A percentile compares a stretch with the other conserved stretches of the same genome.
phyloP scores from a whole-genome alignment of 2,888 invertebrate genomes.

The Tribolium freemani region DNA sequence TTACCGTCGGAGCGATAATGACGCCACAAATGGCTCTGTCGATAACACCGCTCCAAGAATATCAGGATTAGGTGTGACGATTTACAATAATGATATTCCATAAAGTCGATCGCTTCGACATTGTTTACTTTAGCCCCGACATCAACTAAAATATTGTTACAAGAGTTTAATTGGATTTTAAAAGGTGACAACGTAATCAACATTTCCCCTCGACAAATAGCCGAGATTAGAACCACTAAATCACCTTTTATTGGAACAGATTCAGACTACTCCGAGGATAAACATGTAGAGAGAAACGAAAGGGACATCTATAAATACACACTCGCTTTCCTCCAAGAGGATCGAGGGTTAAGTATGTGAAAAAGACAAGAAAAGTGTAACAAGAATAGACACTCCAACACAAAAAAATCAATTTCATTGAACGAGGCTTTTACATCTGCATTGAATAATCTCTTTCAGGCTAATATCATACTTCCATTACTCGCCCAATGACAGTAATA shows the following conservation, averaged over 20 bases:
- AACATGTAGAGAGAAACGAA: constrained; percentile 18
- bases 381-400: constrained; percentile 4
- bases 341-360: constrained; percentile 14
- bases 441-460: neutral
- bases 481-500: constrained; percentile 14
- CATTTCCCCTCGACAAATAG: constrained; percentile 30
- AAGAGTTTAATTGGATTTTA: constrained; percentile 25
- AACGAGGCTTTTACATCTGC: neutral
- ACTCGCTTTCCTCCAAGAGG: constrained; percentile 5
- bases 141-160: constrained; percentile 13
- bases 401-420: neutral
- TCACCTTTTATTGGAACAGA: constrained; percentile 31
- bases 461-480: neutral
- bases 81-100: constrained; percentile 41
- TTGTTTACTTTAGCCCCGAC: constrained; percentile 27
- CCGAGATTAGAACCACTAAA: constrained; percentile 27
- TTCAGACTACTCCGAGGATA: constrained; percentile 14
- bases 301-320: constrained; percentile 16
- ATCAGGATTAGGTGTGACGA: constrained; percentile 41
- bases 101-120: constrained; percentile 33
- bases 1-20: constrained; percentile 60
- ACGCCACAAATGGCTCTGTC: constrained; percentile 63
- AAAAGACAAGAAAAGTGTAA: constrained; percentile 15
- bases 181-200: constrained; percentile 23
- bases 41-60: constrained; percentile 55